Base-by-base conservation (phyloP, 2,888 invertebrate genomes). In the Scaptomyza flava region DNA sequence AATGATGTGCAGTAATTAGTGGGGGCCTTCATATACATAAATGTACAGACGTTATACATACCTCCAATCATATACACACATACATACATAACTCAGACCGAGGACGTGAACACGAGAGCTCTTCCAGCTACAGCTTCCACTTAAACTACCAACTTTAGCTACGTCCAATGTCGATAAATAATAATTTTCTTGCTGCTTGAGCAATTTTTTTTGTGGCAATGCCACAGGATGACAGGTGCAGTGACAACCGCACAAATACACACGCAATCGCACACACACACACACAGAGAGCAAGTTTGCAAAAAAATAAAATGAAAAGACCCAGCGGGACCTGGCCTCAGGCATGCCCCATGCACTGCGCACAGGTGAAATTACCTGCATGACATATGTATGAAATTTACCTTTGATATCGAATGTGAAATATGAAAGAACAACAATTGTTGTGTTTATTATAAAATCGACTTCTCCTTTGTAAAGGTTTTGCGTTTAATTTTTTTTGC, bases 1-100 rank as follows among this genome's bases (percentile, higher is more conserved):
- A 85, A 85, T 85, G 84, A 85, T 88, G 88, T 87, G 89, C 87
- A 84, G 89, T 85, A 85, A 85, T 85, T 85, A 85, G 89, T 88
- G 78, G 69, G 63, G 50, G 66, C 61, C 68, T 51, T 62, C 46
- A 63, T 59, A 59, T 52, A 62, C 14, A 43, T 41, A 42, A 23
- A 58, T 17, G 52, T 31, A 46, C 6, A 51, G 47, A 14, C n/a
- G n/a, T n/a, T 50, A 48, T 41, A 51, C 14, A 56, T 31, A 53
- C 34, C 47, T 51, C 27, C 30, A 63, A 38, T 38, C 36, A 50
- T 27, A 42, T 7, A 47, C 48, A 30, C 46, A 46, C 27, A 27
- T 27, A 27, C 27, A 4, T 23, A 23, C 54, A 68, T 54, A 71
- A 66, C 68, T 66, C 61, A 52, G 59, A 53, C 30, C 53, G 45